Conservation (phyloP, 2,797 vertebrate genomes). For the Pangasius larnaudii region DNA sequence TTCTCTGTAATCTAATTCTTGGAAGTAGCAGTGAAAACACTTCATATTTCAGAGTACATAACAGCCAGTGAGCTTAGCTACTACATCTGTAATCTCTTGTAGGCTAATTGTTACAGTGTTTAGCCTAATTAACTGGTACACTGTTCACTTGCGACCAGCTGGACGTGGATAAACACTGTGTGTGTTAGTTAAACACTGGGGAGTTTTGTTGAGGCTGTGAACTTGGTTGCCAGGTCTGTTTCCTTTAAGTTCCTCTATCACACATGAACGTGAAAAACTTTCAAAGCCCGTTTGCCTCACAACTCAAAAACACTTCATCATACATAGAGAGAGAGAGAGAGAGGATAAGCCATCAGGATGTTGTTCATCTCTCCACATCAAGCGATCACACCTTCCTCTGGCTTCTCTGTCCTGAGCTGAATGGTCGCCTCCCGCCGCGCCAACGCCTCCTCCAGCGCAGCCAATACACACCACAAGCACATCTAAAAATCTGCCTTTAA, state of each 20-base stretch:
- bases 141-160: conserved; percentile 12
- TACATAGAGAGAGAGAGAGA: not conserved
- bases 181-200: conserved; percentile 6
- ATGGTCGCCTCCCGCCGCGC: conserved; percentile 72
- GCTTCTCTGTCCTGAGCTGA: conserved; percentile 66
- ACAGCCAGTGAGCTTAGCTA: not conserved
- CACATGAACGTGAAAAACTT: conserved; percentile 66
- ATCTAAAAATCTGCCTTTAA: conserved; percentile 43
- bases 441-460: conserved; percentile 62
- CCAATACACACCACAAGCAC: conserved; percentile 75
- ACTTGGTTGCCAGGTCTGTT: conserved; percentile 21
- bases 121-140: conserved; percentile 20
- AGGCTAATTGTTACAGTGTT: conserved; percentile 18
- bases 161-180: conserved; percentile 1
- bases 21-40: not conserved
- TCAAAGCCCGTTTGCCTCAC: conserved; percentile 60
- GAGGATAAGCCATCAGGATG: conserved; percentile 63
- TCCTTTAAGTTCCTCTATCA: not conserved
- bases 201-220: not conserved
- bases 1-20: not conserved
- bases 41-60: not conserved
- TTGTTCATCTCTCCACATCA: conserved; percentile 69
- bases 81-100: conserved; percentile 19
- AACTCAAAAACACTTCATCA: conserved; percentile 59
- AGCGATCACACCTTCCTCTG: conserved; percentile 61